Percentiles rank a stretch among this genome's conserved stretches.
Evolutionary conservation across 1,140 invertebrate species (phyloP).

Genomic region (Sitobion miscanthi): DNA sequence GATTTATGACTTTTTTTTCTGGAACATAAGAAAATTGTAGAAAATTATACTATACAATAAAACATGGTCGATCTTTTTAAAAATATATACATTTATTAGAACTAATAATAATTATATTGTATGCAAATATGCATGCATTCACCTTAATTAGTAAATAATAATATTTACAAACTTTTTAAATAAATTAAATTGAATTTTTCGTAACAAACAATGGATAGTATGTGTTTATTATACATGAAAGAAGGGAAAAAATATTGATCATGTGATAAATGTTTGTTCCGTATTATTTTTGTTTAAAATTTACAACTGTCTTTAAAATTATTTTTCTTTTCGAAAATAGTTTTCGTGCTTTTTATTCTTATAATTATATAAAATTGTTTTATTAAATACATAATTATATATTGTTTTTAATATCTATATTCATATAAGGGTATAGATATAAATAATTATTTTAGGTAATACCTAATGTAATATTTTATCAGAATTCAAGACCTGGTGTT

Average conservation of each 20-base stretch:
- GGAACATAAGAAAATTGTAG: not conserved
- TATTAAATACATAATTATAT: not conserved
- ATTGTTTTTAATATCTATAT: not conserved
- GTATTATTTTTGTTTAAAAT: constrained; percentile 37
- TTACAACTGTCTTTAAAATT: not conserved
- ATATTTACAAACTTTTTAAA: not conserved
- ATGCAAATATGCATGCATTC: not conserved
- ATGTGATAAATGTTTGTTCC: not conserved
- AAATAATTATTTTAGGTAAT: not conserved
- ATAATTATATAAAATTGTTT: constrained; percentile 47
- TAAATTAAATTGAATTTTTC: not conserved
- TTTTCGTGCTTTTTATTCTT: constrained; percentile 39
- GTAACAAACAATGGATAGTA: not conserved
- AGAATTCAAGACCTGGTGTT: no score
- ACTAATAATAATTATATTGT: constrained; percentile 11
- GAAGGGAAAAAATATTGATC: not conserved
- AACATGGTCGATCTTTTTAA: not conserved
- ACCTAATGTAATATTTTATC: not conserved
- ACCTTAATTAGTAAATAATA: not conserved
- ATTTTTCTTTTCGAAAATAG: constrained; percentile 22
- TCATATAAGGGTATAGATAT: not conserved
- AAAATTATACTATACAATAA: constrained; percentile 1
- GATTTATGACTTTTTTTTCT: not conserved
- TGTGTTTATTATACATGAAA: not conserved
- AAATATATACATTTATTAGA: not conserved